Evolutionary conservation across 2,113 vertebrate genomes (phyloP), one percentile per base, ranked within the genome.

Genomic region (Saguinus imperator): DNA sequence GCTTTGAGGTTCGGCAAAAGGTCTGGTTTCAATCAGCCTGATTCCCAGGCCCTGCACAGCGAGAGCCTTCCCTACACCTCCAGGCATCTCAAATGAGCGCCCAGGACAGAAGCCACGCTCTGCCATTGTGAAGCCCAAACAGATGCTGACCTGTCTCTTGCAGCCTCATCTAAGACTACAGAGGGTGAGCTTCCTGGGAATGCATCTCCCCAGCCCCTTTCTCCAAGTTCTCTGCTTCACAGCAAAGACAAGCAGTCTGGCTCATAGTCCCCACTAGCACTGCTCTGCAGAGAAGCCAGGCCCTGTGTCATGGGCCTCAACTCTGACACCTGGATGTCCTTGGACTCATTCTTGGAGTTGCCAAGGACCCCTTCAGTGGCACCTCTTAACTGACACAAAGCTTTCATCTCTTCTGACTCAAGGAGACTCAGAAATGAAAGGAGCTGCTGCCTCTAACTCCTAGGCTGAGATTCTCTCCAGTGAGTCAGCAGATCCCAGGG

Each of bases 131-230:
- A 77, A 14, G 50, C 61, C 87, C 66, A 73, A 58, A 81, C 89
- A 77, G 87, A 80, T 0, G 73, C 84, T 23, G 18, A 89, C 37
- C 0, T 0, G 18, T 23, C 25, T 81, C 91, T 52, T 43, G 66
- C 84, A 43, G 21, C 66, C 68, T 87, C 68, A n/a, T 27, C 37
- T 6, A 52, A 73, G 84, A 58, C 3, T 1, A 12, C 37, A 6
- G 20, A n/a, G 32, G 29, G 40, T 52, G 48, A 43, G 20, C 25
- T 17, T 11, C 1, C 55, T 1, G 48, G 55, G 37, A 40, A 12
- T 2, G 1, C 0, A 0, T n/a, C 37, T 37, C 48, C 9, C 2
- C 18, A 21, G 76, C 27, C 48, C 25, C 3, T 5, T 40, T 52
- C 68, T 82, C 29, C 0, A 3, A 79, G 37, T 73, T 37, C 37